These are phyloP conservation scores for Solenodon paradoxus DNA, from an alignment of 2,113 vertebrate genomes.

Conservation along the genomic window DNA sequence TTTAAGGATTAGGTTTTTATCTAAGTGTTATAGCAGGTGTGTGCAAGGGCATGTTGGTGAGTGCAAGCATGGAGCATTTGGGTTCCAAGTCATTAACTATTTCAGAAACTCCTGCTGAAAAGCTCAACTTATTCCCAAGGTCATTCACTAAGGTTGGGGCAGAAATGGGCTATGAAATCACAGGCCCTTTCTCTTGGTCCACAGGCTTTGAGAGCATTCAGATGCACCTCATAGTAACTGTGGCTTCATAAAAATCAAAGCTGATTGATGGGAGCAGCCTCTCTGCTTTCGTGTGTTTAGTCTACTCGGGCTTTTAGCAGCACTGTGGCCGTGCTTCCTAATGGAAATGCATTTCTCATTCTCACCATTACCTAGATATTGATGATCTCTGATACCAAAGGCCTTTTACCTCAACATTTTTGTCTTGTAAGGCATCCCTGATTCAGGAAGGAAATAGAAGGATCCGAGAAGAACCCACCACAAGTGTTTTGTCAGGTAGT, in stretches of 20 bases:
- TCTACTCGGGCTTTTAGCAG: constrained; percentile 54
- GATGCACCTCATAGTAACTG: constrained; percentile 34
- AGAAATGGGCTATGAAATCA: constrained; percentile 42
- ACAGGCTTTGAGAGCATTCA: neutral
- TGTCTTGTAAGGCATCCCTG: constrained; percentile 50
- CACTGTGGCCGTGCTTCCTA: constrained; percentile 31
- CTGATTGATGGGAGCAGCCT: constrained; percentile 50
- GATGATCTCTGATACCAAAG: constrained; percentile 7
- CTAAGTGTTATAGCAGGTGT: neutral
- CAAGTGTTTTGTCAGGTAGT: constrained; percentile 16
- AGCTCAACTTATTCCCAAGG: constrained; percentile 3
- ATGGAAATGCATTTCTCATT: constrained; percentile 63
- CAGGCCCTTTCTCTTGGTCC: neutral
- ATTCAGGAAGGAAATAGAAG: constrained; percentile 47
- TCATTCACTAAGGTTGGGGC: neutral
- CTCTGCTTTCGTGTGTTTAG: constrained; percentile 33
- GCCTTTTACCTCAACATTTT: constrained; percentile 41
- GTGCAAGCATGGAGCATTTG: neutral
- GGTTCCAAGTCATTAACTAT: constrained; percentile 11
- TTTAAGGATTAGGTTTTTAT: neutral
- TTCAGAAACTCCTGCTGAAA: constrained; percentile 10
- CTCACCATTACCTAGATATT: constrained; percentile 42
- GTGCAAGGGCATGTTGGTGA: neutral
- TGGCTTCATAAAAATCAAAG: constrained; percentile 56
- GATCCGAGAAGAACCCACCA: neutral